Percentiles rank a stretch among this genome's conserved stretches.
Conservation (phyloP, 1,140 invertebrate genomes). For the Laupala kohalensis region DNA sequence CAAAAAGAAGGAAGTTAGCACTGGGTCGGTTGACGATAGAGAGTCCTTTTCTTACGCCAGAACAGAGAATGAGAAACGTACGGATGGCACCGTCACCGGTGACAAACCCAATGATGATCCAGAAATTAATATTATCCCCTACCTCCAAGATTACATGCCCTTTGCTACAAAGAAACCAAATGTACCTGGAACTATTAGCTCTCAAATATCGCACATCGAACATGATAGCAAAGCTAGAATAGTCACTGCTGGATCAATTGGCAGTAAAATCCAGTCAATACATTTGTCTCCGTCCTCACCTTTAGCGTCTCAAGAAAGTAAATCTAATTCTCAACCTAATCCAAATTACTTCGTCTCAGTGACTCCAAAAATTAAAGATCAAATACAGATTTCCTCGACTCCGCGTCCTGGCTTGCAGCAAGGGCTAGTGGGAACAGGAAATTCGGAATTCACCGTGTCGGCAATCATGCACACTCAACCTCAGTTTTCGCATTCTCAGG, state of each 20-base stretch:
- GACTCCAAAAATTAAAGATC: not conserved
- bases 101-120: constrained; percentile 11
- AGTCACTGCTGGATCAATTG: not conserved
- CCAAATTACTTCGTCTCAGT: not conserved
- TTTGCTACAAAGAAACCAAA: constrained; percentile 28
- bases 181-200: not conserved
- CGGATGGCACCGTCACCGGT: too few relatives aligned
- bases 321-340: not conserved
- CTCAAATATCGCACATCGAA: not conserved
- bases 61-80: not conserved
- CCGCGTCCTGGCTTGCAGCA: constrained; percentile 10
- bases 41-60: not conserved
- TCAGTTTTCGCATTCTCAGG: constrained; percentile 7
- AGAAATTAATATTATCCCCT: constrained; percentile 32
- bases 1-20: too few relatives aligned
- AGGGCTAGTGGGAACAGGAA: constrained; percentile 16
- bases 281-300: not conserved
- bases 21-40: not conserved
- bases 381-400: constrained; percentile 27
- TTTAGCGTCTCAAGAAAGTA: not conserved
- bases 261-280: not conserved
- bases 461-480: constrained; percentile 26
- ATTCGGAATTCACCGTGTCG: constrained; percentile 27
- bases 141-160: constrained; percentile 36
- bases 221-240: constrained; percentile 1